Evolutionary conservation across 37 sponge, comb jelly and placozoan genomes (phyloP).

Genomic region (Chondrosia reniformis): DNA sequence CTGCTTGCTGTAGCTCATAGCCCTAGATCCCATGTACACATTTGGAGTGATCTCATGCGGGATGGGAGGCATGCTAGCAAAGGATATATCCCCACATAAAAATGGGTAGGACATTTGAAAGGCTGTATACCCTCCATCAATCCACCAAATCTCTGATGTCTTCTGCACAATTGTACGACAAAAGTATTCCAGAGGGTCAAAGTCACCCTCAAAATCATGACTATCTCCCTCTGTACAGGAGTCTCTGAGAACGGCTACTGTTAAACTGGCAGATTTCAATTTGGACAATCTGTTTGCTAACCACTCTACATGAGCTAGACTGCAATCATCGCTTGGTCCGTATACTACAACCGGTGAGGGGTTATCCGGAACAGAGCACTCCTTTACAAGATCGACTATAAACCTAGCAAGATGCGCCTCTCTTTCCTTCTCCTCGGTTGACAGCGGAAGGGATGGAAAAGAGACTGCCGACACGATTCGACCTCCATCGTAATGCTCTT

Average conservation of each 20-base stretch:
- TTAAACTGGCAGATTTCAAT: conserved; percentile 27
- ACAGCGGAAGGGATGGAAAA: conserved; percentile 35
- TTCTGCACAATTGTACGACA: conserved; percentile 48
- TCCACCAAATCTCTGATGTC: conserved; percentile 52
- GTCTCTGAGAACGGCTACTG: conserved; percentile 9
- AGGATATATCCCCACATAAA: conserved; percentile 43
- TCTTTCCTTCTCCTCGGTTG: conserved; percentile 32
- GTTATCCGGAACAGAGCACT: conserved; percentile 58
- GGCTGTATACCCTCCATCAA: conserved; percentile 53
- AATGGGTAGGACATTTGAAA: conserved; percentile 47
- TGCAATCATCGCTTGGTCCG: conserved; percentile 31
- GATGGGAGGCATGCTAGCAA: conserved; percentile 47
- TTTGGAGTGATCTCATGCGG: conserved; percentile 53
- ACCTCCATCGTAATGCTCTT: conserved; percentile 34
- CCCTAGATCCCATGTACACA: conserved; percentile 54
- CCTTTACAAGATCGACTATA: conserved; percentile 25
- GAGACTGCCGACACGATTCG: conserved; percentile 61
- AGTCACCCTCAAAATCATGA: conserved; percentile 9
- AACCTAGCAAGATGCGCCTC: conserved; percentile 30
- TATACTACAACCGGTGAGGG: conserved; percentile 65
- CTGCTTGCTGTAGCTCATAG: conserved; percentile 21
- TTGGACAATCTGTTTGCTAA: conserved; percentile 27
- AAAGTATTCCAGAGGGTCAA: conserved; percentile 52
- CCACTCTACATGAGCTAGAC: conserved; percentile 38
- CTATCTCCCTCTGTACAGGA: no score